Evolutionary conservation across 2,113 vertebrate genomes (phyloP).

Genomic region (Epinephelus cyanopodus): DNA sequence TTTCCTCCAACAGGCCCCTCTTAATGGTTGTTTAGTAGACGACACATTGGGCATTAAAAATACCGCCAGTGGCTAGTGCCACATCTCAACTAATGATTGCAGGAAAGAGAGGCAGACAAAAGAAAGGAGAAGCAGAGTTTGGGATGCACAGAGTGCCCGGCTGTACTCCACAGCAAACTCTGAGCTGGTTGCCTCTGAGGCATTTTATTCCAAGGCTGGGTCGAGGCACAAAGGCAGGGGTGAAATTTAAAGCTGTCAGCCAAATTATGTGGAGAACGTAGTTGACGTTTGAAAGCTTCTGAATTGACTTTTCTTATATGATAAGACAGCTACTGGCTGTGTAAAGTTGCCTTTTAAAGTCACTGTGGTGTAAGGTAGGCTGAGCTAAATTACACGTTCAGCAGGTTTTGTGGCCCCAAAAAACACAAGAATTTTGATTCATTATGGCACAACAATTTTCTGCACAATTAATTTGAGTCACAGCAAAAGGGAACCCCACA

Average conservation of each 20-base stretch:
- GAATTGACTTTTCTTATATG: slow-evolving; percentile 2
- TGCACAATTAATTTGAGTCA: slow-evolving; percentile 7
- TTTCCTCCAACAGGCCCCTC: slow-evolving; percentile 56
- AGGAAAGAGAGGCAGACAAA: slow-evolving; percentile 22
- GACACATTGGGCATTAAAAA: slow-evolving; percentile 65
- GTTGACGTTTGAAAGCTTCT: slow-evolving; percentile 14
- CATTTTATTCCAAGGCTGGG: slow-evolving; percentile 33
- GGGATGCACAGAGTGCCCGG: slow-evolving; percentile 13
- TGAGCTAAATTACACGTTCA: background rate
- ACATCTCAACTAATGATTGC: slow-evolving; percentile 53
- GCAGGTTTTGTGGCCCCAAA: background rate
- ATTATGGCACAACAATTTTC: slow-evolving; percentile 20
- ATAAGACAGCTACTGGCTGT: slow-evolving; percentile 3
- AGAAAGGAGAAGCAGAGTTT: slow-evolving; percentile 12
- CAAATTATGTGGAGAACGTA: background rate
- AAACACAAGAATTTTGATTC: background rate
- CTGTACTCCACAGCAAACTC: slow-evolving; percentile 33
- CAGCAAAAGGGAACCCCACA: background rate
- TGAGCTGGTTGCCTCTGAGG: slow-evolving; percentile 40
- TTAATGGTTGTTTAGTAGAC: slow-evolving; percentile 75
- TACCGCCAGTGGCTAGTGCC: slow-evolving; percentile 40
- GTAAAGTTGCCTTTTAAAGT: slow-evolving; percentile 5
- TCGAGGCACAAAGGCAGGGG: slow-evolving; percentile 1
- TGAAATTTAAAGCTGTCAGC: slow-evolving; percentile 32
- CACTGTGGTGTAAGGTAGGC: background rate